Evolutionary conservation across 1,140 invertebrate species (phyloP).

Genomic region (Uloborus diversus): DNA sequence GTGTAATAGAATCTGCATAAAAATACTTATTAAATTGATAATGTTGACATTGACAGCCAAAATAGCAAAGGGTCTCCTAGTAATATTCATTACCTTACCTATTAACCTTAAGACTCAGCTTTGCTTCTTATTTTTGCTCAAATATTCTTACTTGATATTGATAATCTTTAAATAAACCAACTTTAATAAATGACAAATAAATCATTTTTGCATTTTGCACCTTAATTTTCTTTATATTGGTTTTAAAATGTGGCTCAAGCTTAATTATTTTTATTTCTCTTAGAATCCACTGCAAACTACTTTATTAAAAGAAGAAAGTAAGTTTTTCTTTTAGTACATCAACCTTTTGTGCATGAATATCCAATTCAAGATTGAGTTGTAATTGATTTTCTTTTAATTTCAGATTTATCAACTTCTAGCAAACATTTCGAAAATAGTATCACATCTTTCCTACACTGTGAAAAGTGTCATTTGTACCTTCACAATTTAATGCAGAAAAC

Average conservation of each 20-base stretch:
- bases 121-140: too few species aligned
- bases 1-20: too few species aligned
- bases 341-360: not conserved
- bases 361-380: not conserved
- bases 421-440: conserved; percentile 33
- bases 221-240: not conserved
- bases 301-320: conserved; percentile 39
- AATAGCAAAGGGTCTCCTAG: too few species aligned
- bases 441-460: conserved; percentile 75
- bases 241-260: not conserved
- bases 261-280: not conserved
- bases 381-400: not conserved
- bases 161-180: not conserved
- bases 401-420: conserved; percentile 9
- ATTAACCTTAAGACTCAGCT: too few species aligned
- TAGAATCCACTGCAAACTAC: conserved; percentile 39
- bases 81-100: too few species aligned
- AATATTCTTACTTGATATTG: not conserved
- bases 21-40: too few species aligned
- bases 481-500: conserved; percentile 78
- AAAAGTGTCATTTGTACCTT: conserved; percentile 79
- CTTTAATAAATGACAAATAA: not conserved
- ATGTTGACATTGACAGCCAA: too few species aligned
- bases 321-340: not conserved
- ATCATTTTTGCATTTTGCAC: not conserved